Evolutionary conservation across 2,113 vertebrate species (phyloP).

Genomic region (Paracanthobrama guichenoti): DNA sequence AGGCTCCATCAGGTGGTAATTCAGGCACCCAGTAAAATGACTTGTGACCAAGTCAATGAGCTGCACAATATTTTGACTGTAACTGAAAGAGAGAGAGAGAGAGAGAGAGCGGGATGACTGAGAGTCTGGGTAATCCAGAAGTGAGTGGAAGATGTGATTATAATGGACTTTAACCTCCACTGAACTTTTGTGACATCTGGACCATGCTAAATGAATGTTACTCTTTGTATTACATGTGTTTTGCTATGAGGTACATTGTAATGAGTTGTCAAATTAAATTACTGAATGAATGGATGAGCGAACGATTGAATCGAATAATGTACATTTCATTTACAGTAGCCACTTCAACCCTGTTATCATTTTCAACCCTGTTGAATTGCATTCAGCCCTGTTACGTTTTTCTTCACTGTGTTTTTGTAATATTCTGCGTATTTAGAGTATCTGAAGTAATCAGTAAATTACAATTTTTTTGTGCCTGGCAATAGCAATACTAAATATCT

Average conservation of each 20-base stretch:
- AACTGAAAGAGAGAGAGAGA: not conserved
- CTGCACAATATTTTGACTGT: not conserved
- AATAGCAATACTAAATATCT: not conserved
- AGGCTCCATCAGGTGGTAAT: not conserved
- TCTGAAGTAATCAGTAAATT: not conserved
- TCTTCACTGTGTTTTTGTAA: not conserved
- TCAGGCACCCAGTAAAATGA: not conserved
- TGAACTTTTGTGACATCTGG: not conserved
- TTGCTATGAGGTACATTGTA: not conserved
- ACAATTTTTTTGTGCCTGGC: not conserved
- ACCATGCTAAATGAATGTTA: not conserved
- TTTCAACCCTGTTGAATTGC: conserved; percentile 17
- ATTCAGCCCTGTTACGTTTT: conserved; percentile 34
- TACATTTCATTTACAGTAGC: not conserved
- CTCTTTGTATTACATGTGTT: not conserved
- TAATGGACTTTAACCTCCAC: not conserved
- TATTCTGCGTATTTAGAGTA: not conserved
- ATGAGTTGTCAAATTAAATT: not conserved
- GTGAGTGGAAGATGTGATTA: not conserved
- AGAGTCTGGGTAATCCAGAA: not conserved
- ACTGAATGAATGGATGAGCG: not conserved
- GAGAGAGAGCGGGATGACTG: not conserved
- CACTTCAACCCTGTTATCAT: conserved; percentile 13
- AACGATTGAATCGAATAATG: not conserved
- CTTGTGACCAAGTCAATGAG: not conserved